Conservation (phyloP, 2,797 vertebrate species). For the Ceryle rudis region DNA sequence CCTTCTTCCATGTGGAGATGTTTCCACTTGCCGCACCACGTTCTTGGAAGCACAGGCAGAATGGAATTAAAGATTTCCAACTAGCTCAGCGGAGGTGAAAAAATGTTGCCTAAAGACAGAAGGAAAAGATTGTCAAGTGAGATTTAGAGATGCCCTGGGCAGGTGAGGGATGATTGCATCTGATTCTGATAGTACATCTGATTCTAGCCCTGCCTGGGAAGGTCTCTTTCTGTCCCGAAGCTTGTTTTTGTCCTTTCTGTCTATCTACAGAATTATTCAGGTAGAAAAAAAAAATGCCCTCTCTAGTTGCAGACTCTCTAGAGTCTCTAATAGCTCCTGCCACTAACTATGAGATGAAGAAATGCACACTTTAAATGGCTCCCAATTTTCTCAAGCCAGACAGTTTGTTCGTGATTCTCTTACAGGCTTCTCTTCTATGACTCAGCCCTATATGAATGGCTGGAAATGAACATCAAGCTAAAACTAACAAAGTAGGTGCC, state of each 20-base stretch:
- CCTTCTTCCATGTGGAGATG: not conserved
- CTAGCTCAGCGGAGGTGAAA: slow-evolving; percentile 52
- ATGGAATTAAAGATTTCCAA: slow-evolving; percentile 51
- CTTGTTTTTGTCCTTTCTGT: not conserved
- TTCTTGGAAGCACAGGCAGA: slow-evolving; percentile 39
- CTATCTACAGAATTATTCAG: not conserved
- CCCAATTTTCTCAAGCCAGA: slow-evolving; percentile 42
- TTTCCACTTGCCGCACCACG: slow-evolving; percentile 1
- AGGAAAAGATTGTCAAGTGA: slow-evolving; percentile 58
- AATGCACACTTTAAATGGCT: slow-evolving; percentile 7
- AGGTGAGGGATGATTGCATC: slow-evolving; percentile 18
- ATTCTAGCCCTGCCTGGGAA: slow-evolving; percentile 14
- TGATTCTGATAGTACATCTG: not conserved
- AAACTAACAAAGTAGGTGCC: slow-evolving; percentile 64
- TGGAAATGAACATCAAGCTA: slow-evolving; percentile 51
- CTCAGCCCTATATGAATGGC: slow-evolving; percentile 37
- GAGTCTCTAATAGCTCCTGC: not conserved
- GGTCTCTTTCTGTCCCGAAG: not conserved
- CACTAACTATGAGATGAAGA: slow-evolving; percentile 1
- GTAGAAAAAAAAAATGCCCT: slow-evolving; percentile 8
- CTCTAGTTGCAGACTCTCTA: not conserved
- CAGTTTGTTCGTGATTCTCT: slow-evolving; percentile 21
- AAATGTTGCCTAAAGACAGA: slow-evolving; percentile 68
- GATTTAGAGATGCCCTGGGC: slow-evolving; percentile 57
- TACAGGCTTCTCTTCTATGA: slow-evolving; percentile 21